phyloP scores from a whole-genome alignment of 2,888 invertebrate genomes.

The Diaperis boleti region DNA sequence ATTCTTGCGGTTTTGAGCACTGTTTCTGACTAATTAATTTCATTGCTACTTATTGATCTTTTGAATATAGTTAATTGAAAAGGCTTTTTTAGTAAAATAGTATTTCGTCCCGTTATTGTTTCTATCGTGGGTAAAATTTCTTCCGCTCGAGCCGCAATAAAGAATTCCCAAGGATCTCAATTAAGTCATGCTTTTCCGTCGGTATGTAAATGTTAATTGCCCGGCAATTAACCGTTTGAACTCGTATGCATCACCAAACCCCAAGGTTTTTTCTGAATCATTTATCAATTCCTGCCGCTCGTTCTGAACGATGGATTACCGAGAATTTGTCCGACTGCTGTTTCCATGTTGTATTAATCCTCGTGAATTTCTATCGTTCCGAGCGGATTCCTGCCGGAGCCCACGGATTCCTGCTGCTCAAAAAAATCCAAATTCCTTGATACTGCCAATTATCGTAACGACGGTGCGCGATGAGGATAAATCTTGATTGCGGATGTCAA shows the following conservation, averaged over 20 bases:
- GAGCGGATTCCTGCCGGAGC: neutral
- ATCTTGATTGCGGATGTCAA: neutral
- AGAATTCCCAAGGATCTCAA: neutral
- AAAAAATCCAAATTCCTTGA: neutral
- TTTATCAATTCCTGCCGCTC: constrained; percentile 17
- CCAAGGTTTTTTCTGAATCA: constrained; percentile 19
- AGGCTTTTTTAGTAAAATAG: no score
- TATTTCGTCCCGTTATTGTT: neutral
- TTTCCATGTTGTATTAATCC: neutral
- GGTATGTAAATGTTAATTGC: constrained; percentile 7
- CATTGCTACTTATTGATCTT: no score
- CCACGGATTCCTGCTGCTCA: neutral
- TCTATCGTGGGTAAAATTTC: neutral
- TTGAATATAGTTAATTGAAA: no score
- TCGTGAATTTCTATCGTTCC: neutral
- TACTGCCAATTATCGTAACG: neutral
- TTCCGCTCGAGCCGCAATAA: neutral
- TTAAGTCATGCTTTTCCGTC: neutral
- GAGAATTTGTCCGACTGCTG: neutral
- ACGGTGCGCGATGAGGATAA: neutral
- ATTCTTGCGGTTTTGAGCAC: no score
- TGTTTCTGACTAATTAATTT: no score
- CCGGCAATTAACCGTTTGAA: constrained; percentile 2
- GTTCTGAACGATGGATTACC: neutral
- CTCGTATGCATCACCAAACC: constrained; percentile 13